Evolutionary conservation across 2,888 invertebrate genomes (phyloP).

Genomic region (Parapristionchus giblindavisi): DNA sequence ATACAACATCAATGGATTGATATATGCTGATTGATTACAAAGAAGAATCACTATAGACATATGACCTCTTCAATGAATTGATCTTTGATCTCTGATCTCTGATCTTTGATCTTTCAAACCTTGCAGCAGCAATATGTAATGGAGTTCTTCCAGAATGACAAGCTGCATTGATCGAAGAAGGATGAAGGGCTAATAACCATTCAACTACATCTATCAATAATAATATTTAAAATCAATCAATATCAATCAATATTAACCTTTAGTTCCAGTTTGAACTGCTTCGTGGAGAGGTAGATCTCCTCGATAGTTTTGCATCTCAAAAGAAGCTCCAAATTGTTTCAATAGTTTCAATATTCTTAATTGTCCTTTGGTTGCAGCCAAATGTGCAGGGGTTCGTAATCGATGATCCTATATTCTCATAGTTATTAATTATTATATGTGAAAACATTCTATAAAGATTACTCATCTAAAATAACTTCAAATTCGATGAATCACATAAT

Average conservation of each 20-base stretch:
- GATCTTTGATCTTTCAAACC: slow-evolving; percentile 2
- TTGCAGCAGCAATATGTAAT: slow-evolving; percentile 81
- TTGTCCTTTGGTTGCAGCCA: slow-evolving; percentile 76
- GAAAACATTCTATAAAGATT: too few species aligned
- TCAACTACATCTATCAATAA: slow-evolving; percentile 80
- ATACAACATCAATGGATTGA: slow-evolving; percentile 63
- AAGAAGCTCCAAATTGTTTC: slow-evolving; percentile 82
- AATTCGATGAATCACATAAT: background rate
- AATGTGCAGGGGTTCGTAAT: slow-evolving; percentile 65
- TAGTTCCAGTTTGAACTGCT: slow-evolving; percentile 88
- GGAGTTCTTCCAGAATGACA: slow-evolving; percentile 93
- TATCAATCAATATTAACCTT: slow-evolving; percentile 72
- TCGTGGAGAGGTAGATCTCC: slow-evolving; percentile 96
- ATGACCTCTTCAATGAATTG: slow-evolving; percentile 76
- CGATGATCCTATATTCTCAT: slow-evolving; percentile 55
- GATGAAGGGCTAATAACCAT: slow-evolving; percentile 85
- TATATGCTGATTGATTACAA: slow-evolving; percentile 59
- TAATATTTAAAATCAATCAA: background rate
- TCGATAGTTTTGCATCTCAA: slow-evolving; percentile 89
- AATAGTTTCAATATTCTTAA: slow-evolving; percentile 84
- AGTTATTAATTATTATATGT: background rate
- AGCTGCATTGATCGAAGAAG: slow-evolving; percentile 82
- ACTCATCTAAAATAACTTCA: too few species aligned
- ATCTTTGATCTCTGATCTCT: background rate
- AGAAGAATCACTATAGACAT: slow-evolving; percentile 87